Evolutionary conservation across 2,888 invertebrate genomes (phyloP).

Genomic region (Ditula angustiorana): DNA sequence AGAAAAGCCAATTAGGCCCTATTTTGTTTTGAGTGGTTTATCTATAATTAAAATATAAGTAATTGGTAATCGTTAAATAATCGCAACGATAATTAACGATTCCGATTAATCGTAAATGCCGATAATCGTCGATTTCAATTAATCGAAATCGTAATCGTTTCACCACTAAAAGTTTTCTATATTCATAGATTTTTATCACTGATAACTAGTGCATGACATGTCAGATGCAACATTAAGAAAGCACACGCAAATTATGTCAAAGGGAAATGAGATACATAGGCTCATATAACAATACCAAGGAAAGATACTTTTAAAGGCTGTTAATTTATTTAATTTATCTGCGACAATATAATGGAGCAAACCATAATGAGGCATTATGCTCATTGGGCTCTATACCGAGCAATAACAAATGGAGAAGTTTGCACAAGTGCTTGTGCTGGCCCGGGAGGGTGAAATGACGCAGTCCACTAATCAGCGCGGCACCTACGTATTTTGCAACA

Average conservation of each 20-base stretch:
- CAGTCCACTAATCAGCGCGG: conserved; percentile 6
- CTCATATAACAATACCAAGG: neutral
- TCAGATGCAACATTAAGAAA: neutral
- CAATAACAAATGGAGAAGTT: conserved; percentile 14
- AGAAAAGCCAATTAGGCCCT: too few relatives aligned
- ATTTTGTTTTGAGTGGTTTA: too few relatives aligned
- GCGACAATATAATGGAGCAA: conserved; percentile 1
- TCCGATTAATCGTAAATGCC: too few relatives aligned
- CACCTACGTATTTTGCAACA: conserved; percentile 18
- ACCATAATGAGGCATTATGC: conserved; percentile 1
- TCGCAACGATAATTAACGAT: too few relatives aligned
- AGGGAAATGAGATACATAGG: neutral
- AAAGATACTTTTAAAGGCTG: neutral
- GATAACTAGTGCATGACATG: neutral
- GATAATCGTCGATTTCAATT: too few relatives aligned
- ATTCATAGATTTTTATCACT: neutral
- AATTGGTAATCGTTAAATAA: too few relatives aligned
- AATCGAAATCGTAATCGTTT: too few relatives aligned
- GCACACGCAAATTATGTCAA: neutral
- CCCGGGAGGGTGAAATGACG: conserved; percentile 21
- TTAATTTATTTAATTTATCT: neutral
- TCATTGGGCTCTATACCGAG: conserved; percentile 3
- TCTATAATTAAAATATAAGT: too few relatives aligned
- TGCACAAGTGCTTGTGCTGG: conserved; percentile 26
- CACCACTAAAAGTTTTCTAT: too few relatives aligned